Base-by-base conservation (phyloP, 1,140 invertebrate species). In the Cotesia vestalis region DNA sequence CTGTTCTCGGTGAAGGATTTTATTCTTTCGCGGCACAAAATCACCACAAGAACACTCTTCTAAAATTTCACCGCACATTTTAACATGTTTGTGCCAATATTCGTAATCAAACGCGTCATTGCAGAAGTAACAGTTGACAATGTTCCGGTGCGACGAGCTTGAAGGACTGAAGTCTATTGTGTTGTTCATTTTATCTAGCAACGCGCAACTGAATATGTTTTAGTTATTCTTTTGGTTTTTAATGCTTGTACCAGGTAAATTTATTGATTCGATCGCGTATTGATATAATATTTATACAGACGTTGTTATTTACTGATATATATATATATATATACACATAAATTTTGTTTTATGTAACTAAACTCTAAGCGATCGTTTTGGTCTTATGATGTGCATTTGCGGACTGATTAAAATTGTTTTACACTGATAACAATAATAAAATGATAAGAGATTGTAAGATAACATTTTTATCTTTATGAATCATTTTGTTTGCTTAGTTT, bases 41-140 rank as follows among this genome's bases (percentile, higher is more conserved):
- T 88, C 89, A 0, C 90, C 90, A 71, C 92, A 93, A 53, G 89
- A 87, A 70, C 92, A 93, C 78, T 91, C 89, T 77, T 92, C 90
- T 57, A 93, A 74, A 2, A 92, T 91, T 61, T 90, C 90, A 6
- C 90, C 90, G 72, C 92, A 93, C 68, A 90, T 88, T 53, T 89
- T 89, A 46, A 92, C 76, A 66, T 93, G 92, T 63, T 89, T 89
- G 88, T 91, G 76, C 5, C 86, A 82, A 73, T 76, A 81, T 67
- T 87, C 88, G 63, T 89, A 85, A 51, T 90, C 89, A 61, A 91
- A 86, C 75, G 86, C 80, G 35, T 90, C 89, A 68, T 89, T 90
- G 79, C 91, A 91, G 73, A 91, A 91, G 68, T 91, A 90, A 73
- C 90, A 91, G 5, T n/a, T 14, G 4, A 57, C 34, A 11, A 46